A percentile compares a stretch with the other conserved stretches of the same genome.
These are phyloP conservation scores for Ceyx melanurus DNA, from an alignment of 2,113 vertebrate species.

Conservation along the genomic window DNA sequence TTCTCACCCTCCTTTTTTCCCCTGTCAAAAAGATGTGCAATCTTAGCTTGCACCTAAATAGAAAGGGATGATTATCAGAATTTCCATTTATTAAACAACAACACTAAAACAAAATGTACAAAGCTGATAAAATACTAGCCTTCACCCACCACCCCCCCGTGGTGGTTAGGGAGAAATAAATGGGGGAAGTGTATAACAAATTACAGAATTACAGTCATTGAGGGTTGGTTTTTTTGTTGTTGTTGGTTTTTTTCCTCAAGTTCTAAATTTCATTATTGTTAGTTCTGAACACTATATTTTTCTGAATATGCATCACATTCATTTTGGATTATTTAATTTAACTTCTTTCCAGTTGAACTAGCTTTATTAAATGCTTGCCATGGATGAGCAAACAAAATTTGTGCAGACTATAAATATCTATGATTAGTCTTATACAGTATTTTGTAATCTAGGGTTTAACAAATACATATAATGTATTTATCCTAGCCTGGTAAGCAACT, in stretches of 20 bases:
- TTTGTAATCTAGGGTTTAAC: slow-evolving; percentile 69
- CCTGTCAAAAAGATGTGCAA: background rate
- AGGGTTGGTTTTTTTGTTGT: no score
- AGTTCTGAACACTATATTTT: slow-evolving; percentile 63
- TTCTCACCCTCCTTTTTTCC: background rate
- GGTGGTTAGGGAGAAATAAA: background rate
- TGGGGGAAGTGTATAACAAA: background rate
- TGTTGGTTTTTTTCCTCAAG: background rate
- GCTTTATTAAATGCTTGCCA: slow-evolving; percentile 78
- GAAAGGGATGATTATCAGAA: background rate
- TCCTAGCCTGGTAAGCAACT: slow-evolving; percentile 22
- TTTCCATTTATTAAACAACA: background rate
- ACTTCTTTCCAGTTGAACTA: slow-evolving; percentile 80
- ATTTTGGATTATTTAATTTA: slow-evolving; percentile 81
- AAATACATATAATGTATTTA: slow-evolving; percentile 60
- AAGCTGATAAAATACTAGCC: background rate
- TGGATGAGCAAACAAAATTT: slow-evolving; percentile 79
- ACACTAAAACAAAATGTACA: background rate
- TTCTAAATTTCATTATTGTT: slow-evolving; percentile 57
- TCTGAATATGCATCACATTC: slow-evolving; percentile 71
- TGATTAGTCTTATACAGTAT: slow-evolving; percentile 68
- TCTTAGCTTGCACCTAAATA: background rate
- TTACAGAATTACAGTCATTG: background rate
- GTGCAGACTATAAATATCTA: slow-evolving; percentile 74
- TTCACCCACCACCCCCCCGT: background rate